Evolutionary conservation across 2,888 invertebrate species (phyloP), one percentile per base, ranked within the genome.

Genomic region (Germaria angustata): DNA sequence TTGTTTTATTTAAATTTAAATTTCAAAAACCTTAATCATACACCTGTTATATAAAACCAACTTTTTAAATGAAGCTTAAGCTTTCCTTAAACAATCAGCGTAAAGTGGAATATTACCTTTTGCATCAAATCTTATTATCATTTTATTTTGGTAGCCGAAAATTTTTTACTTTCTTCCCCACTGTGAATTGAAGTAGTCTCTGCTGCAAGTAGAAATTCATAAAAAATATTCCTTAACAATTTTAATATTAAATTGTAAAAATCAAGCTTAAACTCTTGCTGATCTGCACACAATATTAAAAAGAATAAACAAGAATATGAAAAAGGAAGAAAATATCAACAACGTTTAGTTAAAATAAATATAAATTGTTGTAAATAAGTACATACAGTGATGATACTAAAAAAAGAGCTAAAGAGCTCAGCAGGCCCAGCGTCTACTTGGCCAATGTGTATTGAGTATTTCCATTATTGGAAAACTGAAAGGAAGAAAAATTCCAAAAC

Each of bases 281-380:
- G 88, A 89, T 88, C 89, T 87, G 85, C 86, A 87, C 87, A 86
- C 86, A 88, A 85, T 34, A 36, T 44, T 36, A 61, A 28, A 53
- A 68, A 63, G 59, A 72, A 77, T 51, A 68, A 77, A 39, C 34
- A 68, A 44, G 55, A 28, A 36, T 39, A 65, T 44, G 9, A 55
- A 28, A 55, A 49, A 51, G 22, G 4, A 15, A 66, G 51, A 41
- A 63, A 71, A 71, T 82, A 82, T 82, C 82, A 82, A 82, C 82
- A 82, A 82, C 82, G 79, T 82, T 82, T 82, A 75, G 79, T 76
- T 71, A 71, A 75, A 75, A 75, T 75, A 75, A 75, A 82, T 82
- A 82, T 76, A 79, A 82, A 82, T 82, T 82, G 82, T 82, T 82
- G 82, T 78, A 82, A 82, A 75, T 73, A 51, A 51, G 2, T 28